Percentiles rank a stretch among this genome's conserved stretches.
Evolutionary conservation across 2,797 vertebrate species (phyloP).

Genomic region (Smutsia temminckii): DNA sequence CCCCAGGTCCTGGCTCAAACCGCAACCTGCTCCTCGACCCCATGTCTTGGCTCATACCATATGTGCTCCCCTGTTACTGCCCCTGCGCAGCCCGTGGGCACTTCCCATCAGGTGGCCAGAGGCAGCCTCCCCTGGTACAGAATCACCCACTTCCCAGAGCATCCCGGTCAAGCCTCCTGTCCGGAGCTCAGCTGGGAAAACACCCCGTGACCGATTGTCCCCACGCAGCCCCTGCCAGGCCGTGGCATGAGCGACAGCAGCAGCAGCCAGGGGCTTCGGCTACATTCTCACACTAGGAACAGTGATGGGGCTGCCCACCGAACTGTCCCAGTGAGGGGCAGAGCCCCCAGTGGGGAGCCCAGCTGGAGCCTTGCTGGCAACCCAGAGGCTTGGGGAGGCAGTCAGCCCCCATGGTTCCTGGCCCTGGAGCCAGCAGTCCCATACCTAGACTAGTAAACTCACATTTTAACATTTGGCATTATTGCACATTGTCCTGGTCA

Average conservation of each 20-base stretch:
- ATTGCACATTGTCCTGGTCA: conserved; percentile 90
- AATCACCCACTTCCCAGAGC: background rate
- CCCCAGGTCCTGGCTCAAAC: conserved; percentile 76
- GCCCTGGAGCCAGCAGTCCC: conserved; percentile 50
- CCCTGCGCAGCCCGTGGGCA: background rate
- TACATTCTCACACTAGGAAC: conserved; percentile 66
- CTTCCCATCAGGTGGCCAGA: background rate
- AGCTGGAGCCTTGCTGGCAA: background rate
- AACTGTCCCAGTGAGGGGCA: conserved; percentile 1
- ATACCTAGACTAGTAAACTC: conserved; percentile 75
- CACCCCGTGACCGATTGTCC: conserved; percentile 48
- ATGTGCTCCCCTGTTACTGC: background rate
- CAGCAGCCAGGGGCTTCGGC: conserved; percentile 47
- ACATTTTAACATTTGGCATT: conserved; percentile 86
- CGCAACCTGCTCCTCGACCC: conserved; percentile 64
- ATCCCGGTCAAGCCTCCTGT: background rate
- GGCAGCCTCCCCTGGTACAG: background rate
- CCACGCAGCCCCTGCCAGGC: background rate
- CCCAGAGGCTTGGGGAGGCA: background rate
- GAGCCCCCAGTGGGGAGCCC: background rate
- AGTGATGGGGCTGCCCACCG: conserved; percentile 35
- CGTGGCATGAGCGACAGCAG: background rate
- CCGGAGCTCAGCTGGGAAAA: background rate
- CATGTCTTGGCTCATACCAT: conserved; percentile 62
- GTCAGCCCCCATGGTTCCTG: background rate